Evolutionary conservation across 1,140 invertebrate genomes (phyloP), one percentile per base, ranked within the genome.

Genomic region (Nautilus pompilius): DNA sequence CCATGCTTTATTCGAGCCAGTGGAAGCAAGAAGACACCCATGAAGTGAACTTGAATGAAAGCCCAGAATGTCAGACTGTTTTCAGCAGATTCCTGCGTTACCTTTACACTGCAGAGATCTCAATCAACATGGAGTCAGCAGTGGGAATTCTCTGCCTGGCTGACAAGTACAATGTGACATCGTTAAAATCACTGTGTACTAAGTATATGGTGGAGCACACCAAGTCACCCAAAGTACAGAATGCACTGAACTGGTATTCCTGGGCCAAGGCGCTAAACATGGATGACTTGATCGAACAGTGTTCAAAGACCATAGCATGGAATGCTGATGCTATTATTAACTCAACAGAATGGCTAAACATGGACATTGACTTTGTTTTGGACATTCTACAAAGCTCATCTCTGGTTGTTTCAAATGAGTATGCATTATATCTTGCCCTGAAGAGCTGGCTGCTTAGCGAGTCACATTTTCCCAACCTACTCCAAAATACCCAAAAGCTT

Each of bases 91-190:
- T 83, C 66, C 68, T 83, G 10, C 67, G 65, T 20, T 83, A 77
- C 68, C 65, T 83, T 29, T 83, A 83, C 69, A 81, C 80, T 22
- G 81, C 79, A 6, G 76, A 80, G 62, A 70, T 83, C 1, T 60
- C 63, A n/a, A 70, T 83, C 33, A 73, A 62, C 28, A 69, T 70
- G 28, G 74, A 78, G 6, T 73, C 72, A 17, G 75, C 77, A 28
- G 74, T 81, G 0, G 81, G 81, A 8, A 78, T 83, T 56, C 66
- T 83, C n/a, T 83, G 80, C 62, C 68, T 83, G 26, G 81, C 81
- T 17, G 81, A 83, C 64, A 83, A 83, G 60, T 83, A 83, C 67
- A 75, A 79, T 62, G 81, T 83, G 3, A 62, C 65, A n/a, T 80
- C 81, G 22, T 66, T 83, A 30, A 81, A 81, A 58, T 49, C 63